Base-by-base conservation (phyloP, 2,888 invertebrate genomes). In the Yponomeuta evonymella region DNA sequence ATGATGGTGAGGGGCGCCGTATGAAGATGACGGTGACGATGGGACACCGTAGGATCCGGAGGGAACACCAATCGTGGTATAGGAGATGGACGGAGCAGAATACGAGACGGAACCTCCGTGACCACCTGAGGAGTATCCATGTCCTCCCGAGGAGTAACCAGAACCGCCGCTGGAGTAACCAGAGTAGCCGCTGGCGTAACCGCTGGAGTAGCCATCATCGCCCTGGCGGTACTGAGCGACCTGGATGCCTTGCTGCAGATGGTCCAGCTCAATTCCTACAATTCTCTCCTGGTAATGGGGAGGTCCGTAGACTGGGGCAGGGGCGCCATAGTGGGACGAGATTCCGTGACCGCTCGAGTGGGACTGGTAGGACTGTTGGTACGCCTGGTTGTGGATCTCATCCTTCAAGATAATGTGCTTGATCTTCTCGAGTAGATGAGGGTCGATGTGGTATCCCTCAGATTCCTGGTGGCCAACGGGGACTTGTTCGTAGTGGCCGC, bases 201-300 rank as follows among this genome's bases (percentile, higher is more conserved):
- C 86, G 66, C 79, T 74, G 23, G 85, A 79, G 80, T 90, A 83
- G 73, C 93, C 94, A 75, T 95, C 93, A 73, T 94, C 93, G 74
- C 95, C 94, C 85, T 96, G 96, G 82, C 96, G 94, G 93, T 96
- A 97, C 83, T 97, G 97, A 48, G 97, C 97, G 58, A 97, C 97
- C 85, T 97, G 97, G 86, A 97, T 95, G 75, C 96, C 97, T 81
- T 97, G 97, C 81, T 96, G 96, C 79, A 97, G 95, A 74, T 96
- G 96, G 81, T 96, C 97, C 73, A 97, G 94, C 86, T 97, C 96
- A 79, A 97, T 95, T 73, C 97, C 97, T 72, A 96, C 96, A 74
- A 97, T 95, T 75, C 95, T 94, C 69, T 94, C 92, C 0, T 88
- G 77, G 43, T 67, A 15, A 69, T 75, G 78, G 71, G 95, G 95